These are phyloP conservation scores for Nematostella vectensis DNA, from an alignment of 92 coral and sea anemone species.

Conservation along the genomic window DNA sequence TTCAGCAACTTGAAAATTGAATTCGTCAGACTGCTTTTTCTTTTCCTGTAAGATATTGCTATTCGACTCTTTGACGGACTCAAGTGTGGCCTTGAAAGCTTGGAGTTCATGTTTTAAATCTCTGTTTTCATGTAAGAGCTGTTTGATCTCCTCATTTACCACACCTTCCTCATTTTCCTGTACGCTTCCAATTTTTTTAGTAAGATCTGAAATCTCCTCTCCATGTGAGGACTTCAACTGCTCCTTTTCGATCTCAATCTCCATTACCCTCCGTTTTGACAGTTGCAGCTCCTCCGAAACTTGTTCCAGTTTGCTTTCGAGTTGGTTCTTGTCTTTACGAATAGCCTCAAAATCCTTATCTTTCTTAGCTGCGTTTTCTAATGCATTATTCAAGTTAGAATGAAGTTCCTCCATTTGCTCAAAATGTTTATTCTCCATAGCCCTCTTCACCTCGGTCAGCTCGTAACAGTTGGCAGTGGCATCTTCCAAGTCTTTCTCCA, in stretches of 20 bases:
- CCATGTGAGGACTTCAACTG: conserved; percentile 18
- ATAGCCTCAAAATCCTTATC: conserved; percentile 20
- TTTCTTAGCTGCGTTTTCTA: conserved; percentile 3
- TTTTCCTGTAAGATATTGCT: conserved; percentile 21
- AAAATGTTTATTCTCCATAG: conserved; percentile 29
- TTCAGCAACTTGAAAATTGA: conserved; percentile 25
- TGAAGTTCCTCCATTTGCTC: conserved; percentile 35
- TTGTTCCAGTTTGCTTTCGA: conserved; percentile 22
- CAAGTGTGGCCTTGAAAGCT: conserved; percentile 19
- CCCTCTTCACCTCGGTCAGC: conserved; percentile 47
- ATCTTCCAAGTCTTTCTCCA: conserved; percentile 39
- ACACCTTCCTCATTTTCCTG: conserved; percentile 6
- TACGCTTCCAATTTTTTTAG: conserved; percentile 12
- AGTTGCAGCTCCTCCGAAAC: conserved; percentile 18
- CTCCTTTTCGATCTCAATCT: conserved; percentile 29
- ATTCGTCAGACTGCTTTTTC: conserved; percentile 26
- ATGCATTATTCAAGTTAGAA: conserved; percentile 24
- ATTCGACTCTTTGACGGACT: conserved; percentile 19
- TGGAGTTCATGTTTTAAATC: conserved; percentile 30
- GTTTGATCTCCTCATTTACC: conserved; percentile 4
- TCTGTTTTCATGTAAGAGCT: conserved; percentile 27
- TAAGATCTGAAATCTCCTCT: conserved; percentile 21
- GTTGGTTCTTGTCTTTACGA: conserved; percentile 15
- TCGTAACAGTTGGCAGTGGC: conserved; percentile 35
- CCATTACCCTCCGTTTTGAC: conserved; percentile 15